Percentiles rank a stretch among this genome's conserved stretches.
Evolutionary conservation across 2,113 vertebrate genomes (phyloP).

Genomic region (Triplophysa rosa): DNA sequence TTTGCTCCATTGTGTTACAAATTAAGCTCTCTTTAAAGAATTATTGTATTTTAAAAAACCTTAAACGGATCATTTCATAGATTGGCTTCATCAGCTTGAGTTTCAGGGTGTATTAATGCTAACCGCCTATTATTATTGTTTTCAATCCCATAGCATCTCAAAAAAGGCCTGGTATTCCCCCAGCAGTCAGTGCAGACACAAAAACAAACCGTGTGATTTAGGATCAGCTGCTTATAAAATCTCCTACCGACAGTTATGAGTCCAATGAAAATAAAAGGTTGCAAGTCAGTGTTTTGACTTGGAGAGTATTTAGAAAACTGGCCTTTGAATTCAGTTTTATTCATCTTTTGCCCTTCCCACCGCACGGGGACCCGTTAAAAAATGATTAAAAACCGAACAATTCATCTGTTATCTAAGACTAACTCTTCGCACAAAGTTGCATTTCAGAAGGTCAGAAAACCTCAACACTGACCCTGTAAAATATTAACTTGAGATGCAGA

Average conservation of each 20-base stretch:
- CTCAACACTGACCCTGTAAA: neutral
- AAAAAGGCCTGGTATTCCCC: conserved; percentile 19
- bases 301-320: conserved; percentile 34
- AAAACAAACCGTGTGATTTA: conserved; percentile 45
- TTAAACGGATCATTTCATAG: no score
- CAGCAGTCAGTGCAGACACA: neutral
- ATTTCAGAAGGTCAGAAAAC: neutral
- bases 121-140: neutral
- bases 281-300: conserved; percentile 43
- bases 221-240: conserved; percentile 34
- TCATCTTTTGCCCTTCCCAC: neutral
- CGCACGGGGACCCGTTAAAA: neutral
- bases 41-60: neutral
- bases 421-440: neutral
- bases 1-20: neutral
- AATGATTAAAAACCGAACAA: neutral
- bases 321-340: conserved; percentile 13
- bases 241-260: conserved; percentile 45
- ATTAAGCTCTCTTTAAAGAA: neutral
- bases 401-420: neutral
- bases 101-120: neutral
- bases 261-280: conserved; percentile 49
- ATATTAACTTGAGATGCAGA: conserved; percentile 12
- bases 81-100: neutral
- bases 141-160: conserved; percentile 5